Evolutionary conservation across 2,113 vertebrate genomes (phyloP).

Genomic region (Telmatochromis sp.): DNA sequence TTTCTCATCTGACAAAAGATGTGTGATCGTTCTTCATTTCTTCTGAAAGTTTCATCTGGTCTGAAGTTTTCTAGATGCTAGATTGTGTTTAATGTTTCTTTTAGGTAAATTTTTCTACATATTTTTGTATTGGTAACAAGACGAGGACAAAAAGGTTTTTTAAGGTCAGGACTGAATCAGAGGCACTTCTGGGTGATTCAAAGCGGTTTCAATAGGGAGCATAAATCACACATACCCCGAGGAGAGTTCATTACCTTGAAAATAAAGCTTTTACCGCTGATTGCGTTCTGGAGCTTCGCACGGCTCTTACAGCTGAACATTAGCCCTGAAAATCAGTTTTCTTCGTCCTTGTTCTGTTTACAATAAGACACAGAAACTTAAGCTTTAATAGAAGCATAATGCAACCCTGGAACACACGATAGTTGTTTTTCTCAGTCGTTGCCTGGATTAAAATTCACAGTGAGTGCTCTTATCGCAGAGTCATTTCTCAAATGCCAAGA

Average conservation of each 20-base stretch:
- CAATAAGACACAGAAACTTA: background rate
- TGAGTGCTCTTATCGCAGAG: background rate
- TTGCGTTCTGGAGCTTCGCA: constrained; percentile 5
- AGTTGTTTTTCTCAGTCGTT: background rate
- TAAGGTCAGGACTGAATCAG: constrained; percentile 40
- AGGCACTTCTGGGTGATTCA: constrained; percentile 47
- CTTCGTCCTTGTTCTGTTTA: constrained; percentile 22
- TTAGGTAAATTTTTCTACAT: background rate
- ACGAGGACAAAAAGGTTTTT: constrained; percentile 14
- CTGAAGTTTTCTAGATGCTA: background rate
- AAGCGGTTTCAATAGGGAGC: constrained; percentile 33
- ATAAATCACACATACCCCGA: constrained; percentile 54
- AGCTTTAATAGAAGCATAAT: background rate
- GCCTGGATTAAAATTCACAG: constrained; percentile 34
- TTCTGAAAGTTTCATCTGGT: background rate
- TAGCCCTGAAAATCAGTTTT: background rate
- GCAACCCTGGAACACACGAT: background rate
- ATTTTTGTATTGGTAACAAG: background rate
- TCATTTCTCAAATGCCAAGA: constrained; percentile 36
- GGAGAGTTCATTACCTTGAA: constrained; percentile 54
- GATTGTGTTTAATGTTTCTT: background rate
- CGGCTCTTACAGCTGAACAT: background rate
- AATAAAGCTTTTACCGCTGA: constrained; percentile 61
- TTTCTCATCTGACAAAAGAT: background rate
- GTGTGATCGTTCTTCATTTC: background rate